Evolutionary conservation across 2,888 invertebrate genomes (phyloP).

Genomic region (Euplexia lucipara): DNA sequence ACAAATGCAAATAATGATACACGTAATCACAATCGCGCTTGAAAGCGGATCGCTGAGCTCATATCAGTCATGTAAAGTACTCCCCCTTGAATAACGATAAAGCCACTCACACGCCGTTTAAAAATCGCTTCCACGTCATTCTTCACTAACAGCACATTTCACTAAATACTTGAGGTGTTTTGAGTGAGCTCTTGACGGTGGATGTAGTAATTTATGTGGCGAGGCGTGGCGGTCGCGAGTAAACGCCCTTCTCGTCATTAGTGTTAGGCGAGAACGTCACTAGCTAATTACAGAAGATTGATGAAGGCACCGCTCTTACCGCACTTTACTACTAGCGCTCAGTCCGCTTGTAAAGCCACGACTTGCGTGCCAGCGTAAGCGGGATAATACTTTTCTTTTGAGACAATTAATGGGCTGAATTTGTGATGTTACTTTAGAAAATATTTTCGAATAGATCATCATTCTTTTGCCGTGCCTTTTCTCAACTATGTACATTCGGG

Average conservation of each 20-base stretch:
- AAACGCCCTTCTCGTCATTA: conserved; percentile 79
- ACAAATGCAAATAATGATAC: neutral
- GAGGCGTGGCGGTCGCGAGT: conserved; percentile 67
- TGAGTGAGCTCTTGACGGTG: conserved; percentile 54
- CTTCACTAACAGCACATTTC: conserved; percentile 54
- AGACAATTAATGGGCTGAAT: conserved; percentile 10
- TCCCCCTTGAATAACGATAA: conserved; percentile 37
- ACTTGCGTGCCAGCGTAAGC: conserved; percentile 32
- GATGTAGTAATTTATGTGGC: conserved; percentile 72
- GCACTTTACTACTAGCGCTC: conserved; percentile 71
- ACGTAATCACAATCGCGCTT: neutral
- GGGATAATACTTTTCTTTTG: conserved; percentile 19
- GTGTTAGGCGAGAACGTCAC: conserved; percentile 79
- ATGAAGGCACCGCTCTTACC: conserved; percentile 77
- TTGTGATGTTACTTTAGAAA: conserved; percentile 8
- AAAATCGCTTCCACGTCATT: conserved; percentile 51
- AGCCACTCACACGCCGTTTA: conserved; percentile 30
- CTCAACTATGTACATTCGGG: no score
- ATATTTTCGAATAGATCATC: conserved; percentile 8
- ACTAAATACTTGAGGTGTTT: conserved; percentile 60
- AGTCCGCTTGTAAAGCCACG: conserved; percentile 48
- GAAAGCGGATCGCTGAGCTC: neutral
- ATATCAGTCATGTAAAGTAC: conserved; percentile 11
- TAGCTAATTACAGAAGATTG: conserved; percentile 87
- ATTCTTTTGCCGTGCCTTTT: no score